Percentiles rank a stretch among this genome's conserved stretches.
These are phyloP conservation scores for Suillia variegata DNA, from an alignment of 2,888 invertebrate species.

Conservation along the genomic window DNA sequence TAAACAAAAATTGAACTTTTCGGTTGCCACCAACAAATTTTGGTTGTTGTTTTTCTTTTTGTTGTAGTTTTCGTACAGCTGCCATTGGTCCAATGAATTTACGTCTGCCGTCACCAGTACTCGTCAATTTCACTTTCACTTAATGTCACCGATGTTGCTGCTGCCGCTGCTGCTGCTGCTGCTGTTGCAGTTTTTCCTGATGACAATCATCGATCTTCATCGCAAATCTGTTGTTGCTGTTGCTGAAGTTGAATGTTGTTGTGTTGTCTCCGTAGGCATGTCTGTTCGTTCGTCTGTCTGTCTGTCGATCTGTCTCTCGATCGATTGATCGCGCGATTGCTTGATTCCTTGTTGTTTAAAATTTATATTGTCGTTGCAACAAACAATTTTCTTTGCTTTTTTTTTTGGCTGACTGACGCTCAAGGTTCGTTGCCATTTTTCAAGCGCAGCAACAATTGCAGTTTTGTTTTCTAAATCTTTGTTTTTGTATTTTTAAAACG, in stretches of 20 bases:
- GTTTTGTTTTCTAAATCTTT: too few species aligned
- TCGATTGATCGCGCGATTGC: background rate
- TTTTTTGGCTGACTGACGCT: slow-evolving; percentile 29
- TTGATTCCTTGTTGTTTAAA: slow-evolving; percentile 2
- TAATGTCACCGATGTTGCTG: slow-evolving; percentile 40
- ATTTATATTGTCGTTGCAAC: background rate
- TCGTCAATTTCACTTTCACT: slow-evolving; percentile 47
- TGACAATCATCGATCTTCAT: slow-evolving; percentile 58
- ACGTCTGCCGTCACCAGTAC: too few species aligned
- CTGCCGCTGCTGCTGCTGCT: background rate
- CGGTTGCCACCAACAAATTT: too few species aligned
- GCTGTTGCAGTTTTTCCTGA: slow-evolving; percentile 17
- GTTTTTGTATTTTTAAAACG: slow-evolving; percentile 48
- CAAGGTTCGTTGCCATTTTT: slow-evolving; percentile 49
- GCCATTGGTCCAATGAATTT: too few species aligned
- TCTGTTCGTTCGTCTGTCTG: background rate
- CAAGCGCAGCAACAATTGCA: slow-evolving; percentile 25
- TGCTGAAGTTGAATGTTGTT: slow-evolving; percentile 24
- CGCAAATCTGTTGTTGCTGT: slow-evolving; percentile 22
- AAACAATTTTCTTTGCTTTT: background rate
- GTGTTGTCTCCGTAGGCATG: slow-evolving; percentile 8
- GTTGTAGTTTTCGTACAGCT: too few species aligned
- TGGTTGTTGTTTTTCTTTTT: too few species aligned
- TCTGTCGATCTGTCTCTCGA: background rate
- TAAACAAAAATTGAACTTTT: too few species aligned